Percentiles rank a stretch among this genome's conserved stretches.
Conservation (phyloP, 2,797 vertebrate species). For the Halcyon smyrnensis region DNA sequence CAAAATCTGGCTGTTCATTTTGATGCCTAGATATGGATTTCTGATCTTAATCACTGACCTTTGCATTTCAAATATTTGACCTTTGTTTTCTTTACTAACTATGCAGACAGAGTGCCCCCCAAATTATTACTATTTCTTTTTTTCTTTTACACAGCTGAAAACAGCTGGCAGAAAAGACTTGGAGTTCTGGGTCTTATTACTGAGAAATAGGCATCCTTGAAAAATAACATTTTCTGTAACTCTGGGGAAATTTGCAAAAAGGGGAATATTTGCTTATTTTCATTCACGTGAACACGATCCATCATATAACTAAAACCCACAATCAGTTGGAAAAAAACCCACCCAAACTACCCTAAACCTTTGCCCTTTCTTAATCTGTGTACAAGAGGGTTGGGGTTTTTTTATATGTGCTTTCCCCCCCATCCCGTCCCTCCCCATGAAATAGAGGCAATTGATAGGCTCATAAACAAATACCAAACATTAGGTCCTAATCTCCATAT, state of each 20-base stretch:
- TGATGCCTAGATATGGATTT: constrained; percentile 61
- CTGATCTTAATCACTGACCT: constrained; percentile 17
- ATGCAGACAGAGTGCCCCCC: not conserved
- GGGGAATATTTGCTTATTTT: not conserved
- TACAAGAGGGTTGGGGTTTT: not conserved
- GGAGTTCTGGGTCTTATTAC: not conserved
- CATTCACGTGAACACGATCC: not conserved
- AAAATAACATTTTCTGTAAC: constrained; percentile 12
- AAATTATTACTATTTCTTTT: not conserved
- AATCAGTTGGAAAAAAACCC: not conserved
- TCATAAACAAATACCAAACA: constrained; percentile 67
- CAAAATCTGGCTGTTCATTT: constrained; percentile 42
- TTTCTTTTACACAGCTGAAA: not conserved
- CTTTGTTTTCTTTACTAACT: constrained; percentile 46
- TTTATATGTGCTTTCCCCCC: not conserved
- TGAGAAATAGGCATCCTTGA: not conserved
- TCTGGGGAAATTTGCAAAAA: not conserved
- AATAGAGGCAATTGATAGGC: constrained; percentile 63
- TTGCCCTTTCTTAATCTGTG: constrained; percentile 57
- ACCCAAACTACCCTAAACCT: constrained; percentile 47
- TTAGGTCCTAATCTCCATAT: constrained; percentile 64
- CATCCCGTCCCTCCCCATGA: no score
- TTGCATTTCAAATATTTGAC: constrained; percentile 51
- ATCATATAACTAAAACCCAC: not conserved
- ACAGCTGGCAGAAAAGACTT: not conserved